Evolutionary conservation across 2,113 vertebrate genomes (phyloP).

Genomic region (Hylia prasina): DNA sequence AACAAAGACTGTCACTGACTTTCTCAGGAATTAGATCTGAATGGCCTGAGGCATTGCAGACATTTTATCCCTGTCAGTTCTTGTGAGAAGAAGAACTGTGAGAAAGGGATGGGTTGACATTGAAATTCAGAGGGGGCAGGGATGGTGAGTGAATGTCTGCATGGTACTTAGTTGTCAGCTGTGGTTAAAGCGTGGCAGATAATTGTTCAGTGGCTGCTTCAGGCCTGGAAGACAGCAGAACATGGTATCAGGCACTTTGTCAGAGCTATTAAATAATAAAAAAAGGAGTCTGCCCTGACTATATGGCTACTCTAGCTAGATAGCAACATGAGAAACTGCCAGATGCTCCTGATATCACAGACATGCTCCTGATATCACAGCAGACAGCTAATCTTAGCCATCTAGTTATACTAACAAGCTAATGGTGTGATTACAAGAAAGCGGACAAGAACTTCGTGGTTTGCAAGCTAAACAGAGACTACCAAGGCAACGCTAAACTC

Average conservation of each 20-base stretch:
- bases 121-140: not conserved
- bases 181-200: not conserved
- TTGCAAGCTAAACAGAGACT: not conserved
- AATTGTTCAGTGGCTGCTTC: not conserved
- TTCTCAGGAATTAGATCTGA: not conserved
- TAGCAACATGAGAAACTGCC: not conserved
- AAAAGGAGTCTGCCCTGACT: not conserved
- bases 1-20: not conserved
- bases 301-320: not conserved
- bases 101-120: not conserved
- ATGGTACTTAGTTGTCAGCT: not conserved
- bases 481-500: not conserved
- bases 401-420: not conserved
- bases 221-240: not conserved
- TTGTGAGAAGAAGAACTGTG: not conserved
- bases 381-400: not conserved
- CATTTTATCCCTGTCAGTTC: not conserved
- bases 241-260: not conserved
- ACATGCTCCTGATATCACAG: not conserved
- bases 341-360: not conserved
- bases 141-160: not conserved
- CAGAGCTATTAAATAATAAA: not conserved
- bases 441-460: rapidly evolving
- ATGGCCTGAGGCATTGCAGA: not conserved
- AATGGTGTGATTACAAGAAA: not conserved